Base-by-base conservation (phyloP, 2,113 vertebrate species). In the Oncorhynchus mykiss region DNA sequence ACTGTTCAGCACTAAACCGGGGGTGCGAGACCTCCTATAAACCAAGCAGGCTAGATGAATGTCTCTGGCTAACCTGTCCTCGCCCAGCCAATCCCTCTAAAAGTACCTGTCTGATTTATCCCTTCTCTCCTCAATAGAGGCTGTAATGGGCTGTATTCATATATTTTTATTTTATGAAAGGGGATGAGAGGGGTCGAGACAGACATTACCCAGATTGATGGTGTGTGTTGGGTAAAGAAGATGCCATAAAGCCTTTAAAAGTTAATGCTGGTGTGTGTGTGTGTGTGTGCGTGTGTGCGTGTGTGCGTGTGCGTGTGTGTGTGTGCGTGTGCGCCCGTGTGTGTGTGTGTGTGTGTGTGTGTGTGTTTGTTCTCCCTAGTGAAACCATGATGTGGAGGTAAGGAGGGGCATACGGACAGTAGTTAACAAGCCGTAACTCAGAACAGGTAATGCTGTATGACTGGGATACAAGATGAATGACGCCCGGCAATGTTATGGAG, bases 261-360 rank as follows among this genome's bases (percentile, higher is more conserved):
- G 90, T 92, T 91, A 93, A 92, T 91, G 90, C 91, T 88, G 87
- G 90, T 88, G 88, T 92, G 84, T 80, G 93, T 91, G 80, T 70
- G 20, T 80, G 88, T 80, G 82, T 90, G 82, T 16, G 51, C 4
- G 49, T 18, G 16, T 18, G 49, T 54, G 49, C 16, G 3, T 16
- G 13, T 14, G 49, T 89, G 84, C 68, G 80, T 83, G 85, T 91
- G 89, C 91, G 91, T 86, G 94, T 94, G 93, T 94, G 93, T 94
- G 93, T 92, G 85, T 92, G 91, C 86, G 94, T 94, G 93, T 94
- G 93, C 93, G 93, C n/a, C n/a, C n/a, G 80, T 83, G 86, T 91
- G 89, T 91, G 91, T 87, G 94, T 94, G 93, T 94, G 93, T 93
- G 93, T 92, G 86, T 34, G 31, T 34, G 13, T 14, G 48, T 11